Evolutionary conservation across 2,888 invertebrate genomes (phyloP), one percentile per base, ranked within the genome.

Genomic region (Frankliniella fusca): DNA sequence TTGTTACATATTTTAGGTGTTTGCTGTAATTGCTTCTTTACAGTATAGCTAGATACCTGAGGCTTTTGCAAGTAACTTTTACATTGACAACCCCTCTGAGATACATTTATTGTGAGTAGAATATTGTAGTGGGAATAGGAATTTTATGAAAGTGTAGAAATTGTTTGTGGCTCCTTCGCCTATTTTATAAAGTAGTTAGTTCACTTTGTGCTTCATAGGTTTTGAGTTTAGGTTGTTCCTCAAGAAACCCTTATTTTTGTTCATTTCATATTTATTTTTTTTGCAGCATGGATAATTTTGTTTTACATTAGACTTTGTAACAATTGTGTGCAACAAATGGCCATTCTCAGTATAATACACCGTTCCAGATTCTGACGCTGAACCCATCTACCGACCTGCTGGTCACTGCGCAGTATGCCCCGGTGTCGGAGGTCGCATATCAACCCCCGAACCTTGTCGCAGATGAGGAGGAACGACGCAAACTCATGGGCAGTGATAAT

Each of bases 361-460:
- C 54, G 5, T 83, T 81, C 5, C 79, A 91, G 81, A 90, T 92
- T 54, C 90, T 92, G 80, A 93, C 93, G 0, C 90, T 93, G 82
- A 93, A 93, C 89, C 94, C 94, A 81, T 93, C 93, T 80, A 94
- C 93, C 61, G 94, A 94, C 89, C 91, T 93, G 54, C 89, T 94
- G 85, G 93, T 94, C 81, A 88, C 89, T 83, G 93, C 93, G 54
- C 94, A 94, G 88, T 94, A 94, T 89, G 93, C 93, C 80, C 93
- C 93, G 0, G 93, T 94, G 27, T 91, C 93, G 65, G 94, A 94
- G 88, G 91, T 93, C 20, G 88, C 89, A 48, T 90, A 90, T 85
- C 90, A 89, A 85, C 93, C 93, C 80, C 91, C 92, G 3, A 91
- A 91, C 20, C 85, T 85, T 20, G 85, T 85, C 3, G 91, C 91